A percentile compares a stretch with the other conserved stretches of the same genome.
These are phyloP conservation scores for Stenodema calcarata DNA, from an alignment of 2,888 invertebrate species.

Conservation along the genomic window DNA sequence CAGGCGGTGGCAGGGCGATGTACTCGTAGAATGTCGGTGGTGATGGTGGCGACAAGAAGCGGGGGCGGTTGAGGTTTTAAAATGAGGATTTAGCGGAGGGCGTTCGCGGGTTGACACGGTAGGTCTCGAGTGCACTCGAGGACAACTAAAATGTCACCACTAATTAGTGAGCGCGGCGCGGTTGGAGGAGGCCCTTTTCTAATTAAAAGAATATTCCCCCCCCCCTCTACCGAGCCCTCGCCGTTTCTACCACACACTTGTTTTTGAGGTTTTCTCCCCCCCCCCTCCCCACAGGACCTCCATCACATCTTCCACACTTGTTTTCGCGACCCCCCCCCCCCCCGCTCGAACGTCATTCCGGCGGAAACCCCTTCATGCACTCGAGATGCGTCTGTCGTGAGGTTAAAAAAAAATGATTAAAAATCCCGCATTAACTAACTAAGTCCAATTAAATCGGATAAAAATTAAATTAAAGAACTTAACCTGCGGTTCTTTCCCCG, in stretches of 20 bases:
- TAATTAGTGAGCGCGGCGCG: slow-evolving; percentile 37
- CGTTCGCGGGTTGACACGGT: neutral
- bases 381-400: neutral
- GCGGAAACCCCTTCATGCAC: neutral
- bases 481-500: neutral
- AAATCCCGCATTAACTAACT: neutral
- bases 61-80: neutral
- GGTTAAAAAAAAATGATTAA: neutral
- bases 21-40: neutral
- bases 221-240: neutral
- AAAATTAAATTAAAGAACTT: neutral
- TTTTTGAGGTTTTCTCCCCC: neutral
- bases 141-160: slow-evolving; percentile 41
- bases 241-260: neutral
- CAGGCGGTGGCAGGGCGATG: neutral
- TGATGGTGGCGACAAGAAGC: neutral
- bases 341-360: neutral
- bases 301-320: neutral
- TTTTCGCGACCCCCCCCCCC: neutral
- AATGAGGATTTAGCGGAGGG: slow-evolving; percentile 26
- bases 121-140: slow-evolving; percentile 21
- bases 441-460: slow-evolving; percentile 1
- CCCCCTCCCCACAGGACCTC: neutral
- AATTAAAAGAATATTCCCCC: slow-evolving; percentile 39
- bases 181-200: slow-evolving; percentile 16